Percentiles rank a stretch among this genome's conserved stretches.
Evolutionary conservation across 2,888 invertebrate genomes (phyloP).

Genomic region (Parasteatoda lunata): DNA sequence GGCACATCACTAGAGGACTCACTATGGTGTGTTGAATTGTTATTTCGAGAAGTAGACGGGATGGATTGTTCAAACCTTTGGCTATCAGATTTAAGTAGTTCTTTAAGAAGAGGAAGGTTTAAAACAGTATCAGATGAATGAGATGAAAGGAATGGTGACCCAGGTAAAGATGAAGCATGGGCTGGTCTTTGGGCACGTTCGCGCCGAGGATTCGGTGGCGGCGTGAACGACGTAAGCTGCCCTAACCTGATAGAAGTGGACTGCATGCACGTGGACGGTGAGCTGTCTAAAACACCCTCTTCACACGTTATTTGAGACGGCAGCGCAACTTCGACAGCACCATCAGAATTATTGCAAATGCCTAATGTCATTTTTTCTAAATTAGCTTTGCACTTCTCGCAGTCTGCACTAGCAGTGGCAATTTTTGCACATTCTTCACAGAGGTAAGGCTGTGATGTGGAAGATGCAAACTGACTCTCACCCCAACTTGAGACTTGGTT

Average conservation of each 20-base stretch:
- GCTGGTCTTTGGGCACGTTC: background rate
- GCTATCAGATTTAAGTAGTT: conserved; percentile 36
- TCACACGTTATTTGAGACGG: conserved; percentile 17
- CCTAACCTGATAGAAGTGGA: conserved; percentile 18
- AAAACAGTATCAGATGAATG: conserved; percentile 12
- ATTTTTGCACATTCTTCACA: conserved; percentile 22
- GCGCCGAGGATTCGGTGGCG: conserved; percentile 19
- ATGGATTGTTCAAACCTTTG: background rate
- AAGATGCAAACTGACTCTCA: background rate
- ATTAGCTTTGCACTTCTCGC: too few species aligned
- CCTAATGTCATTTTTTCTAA: too few species aligned
- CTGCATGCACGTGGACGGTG: background rate
- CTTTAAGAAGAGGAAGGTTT: conserved; percentile 18
- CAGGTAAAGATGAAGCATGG: conserved; percentile 45
- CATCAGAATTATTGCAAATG: too few species aligned
- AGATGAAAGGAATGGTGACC: conserved; percentile 46
- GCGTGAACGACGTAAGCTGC: conserved; percentile 38
- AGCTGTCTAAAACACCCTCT: background rate
- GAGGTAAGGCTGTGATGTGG: background rate
- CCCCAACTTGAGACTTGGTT: background rate
- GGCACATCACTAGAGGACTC: background rate
- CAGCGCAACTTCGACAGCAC: conserved; percentile 35
- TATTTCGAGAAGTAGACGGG: background rate
- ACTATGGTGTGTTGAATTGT: background rate
- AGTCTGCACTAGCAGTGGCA: too few species aligned